A percentile compares a stretch with the other conserved stretches of the same genome.
These are phyloP conservation scores for Brenthis daphne DNA, from an alignment of 2,888 invertebrate genomes.

Conservation along the genomic window DNA sequence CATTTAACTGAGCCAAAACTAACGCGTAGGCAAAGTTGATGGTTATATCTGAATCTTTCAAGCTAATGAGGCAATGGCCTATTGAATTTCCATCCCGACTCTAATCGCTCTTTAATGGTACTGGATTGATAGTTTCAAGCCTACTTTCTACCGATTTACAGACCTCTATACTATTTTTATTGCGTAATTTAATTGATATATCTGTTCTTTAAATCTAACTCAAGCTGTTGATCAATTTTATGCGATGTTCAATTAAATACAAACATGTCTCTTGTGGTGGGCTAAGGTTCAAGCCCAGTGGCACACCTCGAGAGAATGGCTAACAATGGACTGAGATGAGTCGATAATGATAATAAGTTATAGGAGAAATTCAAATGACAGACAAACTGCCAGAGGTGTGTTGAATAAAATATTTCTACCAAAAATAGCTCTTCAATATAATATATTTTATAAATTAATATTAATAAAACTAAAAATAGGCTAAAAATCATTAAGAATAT, in stretches of 20 bases:
- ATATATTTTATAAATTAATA: not conserved
- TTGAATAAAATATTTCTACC: not conserved
- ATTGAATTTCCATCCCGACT: slow-evolving; percentile 32
- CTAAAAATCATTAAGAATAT: no score
- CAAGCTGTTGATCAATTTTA: not conserved
- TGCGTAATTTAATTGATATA: slow-evolving; percentile 21
- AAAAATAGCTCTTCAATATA: no score
- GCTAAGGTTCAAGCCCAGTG: slow-evolving; percentile 2
- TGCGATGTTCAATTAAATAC: not conserved
- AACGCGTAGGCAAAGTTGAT: slow-evolving; percentile 22
- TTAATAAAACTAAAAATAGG: not conserved
- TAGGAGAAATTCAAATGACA: slow-evolving; percentile 14
- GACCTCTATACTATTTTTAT: slow-evolving; percentile 10
- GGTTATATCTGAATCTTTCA: slow-evolving; percentile 32
- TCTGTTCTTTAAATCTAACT: not conserved
- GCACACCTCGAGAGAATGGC: slow-evolving; percentile 9
- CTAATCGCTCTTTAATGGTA: slow-evolving; percentile 35
- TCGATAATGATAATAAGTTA: slow-evolving; percentile 8
- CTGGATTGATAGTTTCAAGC: slow-evolving; percentile 18
- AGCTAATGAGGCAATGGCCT: slow-evolving; percentile 33
- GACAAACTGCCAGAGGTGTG: not conserved
- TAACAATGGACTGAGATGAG: slow-evolving; percentile 14
- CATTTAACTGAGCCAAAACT: slow-evolving; percentile 24
- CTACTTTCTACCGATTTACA: slow-evolving; percentile 15
- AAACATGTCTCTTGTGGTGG: not conserved